Evolutionary conservation across 2,888 invertebrate species (phyloP).

Genomic region (Aphelenchoides bicaudatus): DNA sequence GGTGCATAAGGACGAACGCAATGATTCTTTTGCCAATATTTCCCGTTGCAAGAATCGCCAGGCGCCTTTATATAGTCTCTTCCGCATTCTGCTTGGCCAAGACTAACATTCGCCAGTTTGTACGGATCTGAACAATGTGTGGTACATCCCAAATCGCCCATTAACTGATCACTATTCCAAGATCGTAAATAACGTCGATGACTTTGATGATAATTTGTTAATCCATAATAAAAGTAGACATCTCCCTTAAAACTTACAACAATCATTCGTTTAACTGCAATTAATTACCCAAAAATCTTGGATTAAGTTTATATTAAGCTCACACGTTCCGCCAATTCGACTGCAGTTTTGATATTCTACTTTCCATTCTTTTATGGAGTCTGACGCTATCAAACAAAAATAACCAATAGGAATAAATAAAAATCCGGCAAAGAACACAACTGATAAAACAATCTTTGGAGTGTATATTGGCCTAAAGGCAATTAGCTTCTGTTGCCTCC

Average conservation of each 20-base stretch:
- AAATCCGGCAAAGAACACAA: constrained; percentile 7
- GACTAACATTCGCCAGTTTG: constrained; percentile 12
- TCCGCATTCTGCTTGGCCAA: neutral
- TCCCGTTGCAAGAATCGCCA: neutral
- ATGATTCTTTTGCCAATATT: neutral
- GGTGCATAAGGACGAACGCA: too few relatives aligned
- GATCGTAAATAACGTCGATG: constrained; percentile 95
- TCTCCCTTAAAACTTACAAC: constrained; percentile 62
- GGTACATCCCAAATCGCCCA: constrained; percentile 62
- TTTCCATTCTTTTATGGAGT: neutral
- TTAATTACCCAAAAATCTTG: too few relatives aligned
- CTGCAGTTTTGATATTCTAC: too few relatives aligned
- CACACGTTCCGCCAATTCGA: too few relatives aligned
- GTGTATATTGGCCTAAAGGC: constrained; percentile 9
- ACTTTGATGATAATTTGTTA: constrained; percentile 95
- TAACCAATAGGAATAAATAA: neutral
- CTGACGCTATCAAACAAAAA: neutral
- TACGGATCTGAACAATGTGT: constrained; percentile 35
- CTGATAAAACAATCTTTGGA: neutral
- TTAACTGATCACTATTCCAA: constrained; percentile 79
- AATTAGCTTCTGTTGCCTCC: constrained; percentile 8
- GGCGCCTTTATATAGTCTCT: neutral
- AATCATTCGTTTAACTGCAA: neutral
- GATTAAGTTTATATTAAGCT: too few relatives aligned
- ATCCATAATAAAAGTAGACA: constrained; percentile 93